Base-by-base conservation (phyloP, 2,797 vertebrate species). In the Limnodromus scolopaceus region DNA sequence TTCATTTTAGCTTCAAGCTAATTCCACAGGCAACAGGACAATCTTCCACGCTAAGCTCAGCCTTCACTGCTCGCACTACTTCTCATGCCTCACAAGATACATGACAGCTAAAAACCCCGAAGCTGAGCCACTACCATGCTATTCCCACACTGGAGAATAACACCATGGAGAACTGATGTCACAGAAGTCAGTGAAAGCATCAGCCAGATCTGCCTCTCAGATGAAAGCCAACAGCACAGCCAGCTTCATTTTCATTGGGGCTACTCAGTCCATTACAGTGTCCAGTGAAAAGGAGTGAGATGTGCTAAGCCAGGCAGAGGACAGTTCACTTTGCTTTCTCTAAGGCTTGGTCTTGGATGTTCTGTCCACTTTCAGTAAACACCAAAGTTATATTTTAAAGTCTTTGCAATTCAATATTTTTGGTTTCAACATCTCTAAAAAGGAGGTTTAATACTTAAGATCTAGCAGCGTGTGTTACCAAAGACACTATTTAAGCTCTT, bases 261-360 rank as follows among this genome's bases (percentile, higher is more conserved):
- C 58, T 38, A 27, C n/a, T 54, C 54, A 79, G 53, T 18, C 55
- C 70, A n/a, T 25, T 55, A 24, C 68, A 88, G 32, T 0, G 14
- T 51, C 34, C 1, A 3, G 51, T 9, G 22, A 25, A 65, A 89
- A 28, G 4, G 16, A n/a, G 57, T 0, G 1, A 57, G 43, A 78
- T 36, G 45, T 36, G 77, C 84, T 84, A 70, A 92, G 87, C 39
- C 39, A 89, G 48, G 71, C 54, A 76, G 93, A 93, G 69, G 30
- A 63, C 64, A 84, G 16, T 58, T 64, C 4, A n/a, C 53, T 82
- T 48, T 68, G 75, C 65, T 23, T 57, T 34, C 77, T 68, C 48
- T 13, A 77, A 70, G 39, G 27, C 43, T 68, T 57, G 11, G 8
- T 4, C 84, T 92, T 75, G 53, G 46, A 69, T 30, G 25, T 57